Evolutionary conservation across 2,888 invertebrate genomes (phyloP).

Genomic region (Metopia argyrocephala): DNA sequence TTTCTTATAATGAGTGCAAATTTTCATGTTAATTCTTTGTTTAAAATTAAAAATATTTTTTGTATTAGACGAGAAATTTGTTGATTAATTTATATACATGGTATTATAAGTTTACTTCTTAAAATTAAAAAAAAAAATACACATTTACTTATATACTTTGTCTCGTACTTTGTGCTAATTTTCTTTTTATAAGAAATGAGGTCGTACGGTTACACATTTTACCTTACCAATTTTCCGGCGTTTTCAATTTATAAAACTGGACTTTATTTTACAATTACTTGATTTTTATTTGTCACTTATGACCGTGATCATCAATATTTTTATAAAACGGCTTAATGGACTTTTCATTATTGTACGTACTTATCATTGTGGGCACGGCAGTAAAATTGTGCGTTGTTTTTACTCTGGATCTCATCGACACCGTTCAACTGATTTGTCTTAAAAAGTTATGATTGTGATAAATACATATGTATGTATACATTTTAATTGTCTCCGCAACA

Average conservation of each 20-base stretch:
- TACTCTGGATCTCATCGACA: background rate
- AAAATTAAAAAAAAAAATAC: background rate
- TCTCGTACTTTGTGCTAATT: too few relatives aligned
- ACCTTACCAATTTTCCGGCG: slow-evolving; percentile 20
- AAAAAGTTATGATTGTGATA: background rate
- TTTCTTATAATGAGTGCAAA: background rate
- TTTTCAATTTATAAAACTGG: background rate
- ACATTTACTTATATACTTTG: background rate
- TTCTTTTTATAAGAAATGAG: background rate
- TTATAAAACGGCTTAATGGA: slow-evolving; percentile 59
- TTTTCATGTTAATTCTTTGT: slow-evolving; percentile 2
- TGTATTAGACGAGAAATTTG: background rate
- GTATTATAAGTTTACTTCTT: background rate
- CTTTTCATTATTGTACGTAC: slow-evolving; percentile 27
- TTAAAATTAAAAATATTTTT: background rate
- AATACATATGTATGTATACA: too few relatives aligned
- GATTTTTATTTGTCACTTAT: background rate
- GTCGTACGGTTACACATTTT: slow-evolving; percentile 5
- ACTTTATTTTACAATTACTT: slow-evolving; percentile 2
- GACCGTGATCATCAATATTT: slow-evolving; percentile 24
- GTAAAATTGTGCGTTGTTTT: slow-evolving; percentile 21
- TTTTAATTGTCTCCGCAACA: too few relatives aligned
- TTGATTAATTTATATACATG: background rate
- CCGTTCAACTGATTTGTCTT: slow-evolving; percentile 5
- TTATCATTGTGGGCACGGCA: background rate